phyloP scores from a whole-genome alignment of 1,140 invertebrate genomes.

The Acromyrmex charruanus region DNA sequence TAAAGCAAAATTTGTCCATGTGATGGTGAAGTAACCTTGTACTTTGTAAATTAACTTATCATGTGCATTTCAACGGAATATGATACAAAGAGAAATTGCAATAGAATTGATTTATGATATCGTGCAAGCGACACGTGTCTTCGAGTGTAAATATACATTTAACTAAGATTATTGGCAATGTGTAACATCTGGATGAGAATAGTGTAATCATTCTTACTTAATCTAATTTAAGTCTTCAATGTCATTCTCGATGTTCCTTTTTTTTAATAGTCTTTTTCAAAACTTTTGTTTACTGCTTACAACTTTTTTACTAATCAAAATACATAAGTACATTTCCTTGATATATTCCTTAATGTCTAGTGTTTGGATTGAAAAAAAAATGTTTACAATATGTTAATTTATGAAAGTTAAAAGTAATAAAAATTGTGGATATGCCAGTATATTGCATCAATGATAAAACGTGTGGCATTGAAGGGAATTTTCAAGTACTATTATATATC shows the following conservation, averaged over 20 bases:
- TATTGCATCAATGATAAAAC: no score
- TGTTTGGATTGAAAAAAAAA: no score
- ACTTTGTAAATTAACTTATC: conserved; percentile 37
- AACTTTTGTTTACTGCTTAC: no score
- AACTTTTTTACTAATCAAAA: no score
- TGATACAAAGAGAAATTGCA: conserved; percentile 27
- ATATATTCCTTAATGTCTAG: no score
- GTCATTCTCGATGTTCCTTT: no score
- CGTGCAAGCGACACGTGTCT: conserved; percentile 9
- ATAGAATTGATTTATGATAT: conserved; percentile 12
- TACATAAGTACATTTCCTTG: no score
- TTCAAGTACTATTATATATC: background rate
- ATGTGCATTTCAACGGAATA: background rate
- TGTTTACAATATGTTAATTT: no score
- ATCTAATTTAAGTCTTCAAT: background rate
- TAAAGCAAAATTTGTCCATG: conserved; percentile 70
- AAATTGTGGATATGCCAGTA: no score
- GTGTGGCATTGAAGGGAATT: background rate
- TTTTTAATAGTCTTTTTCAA: no score
- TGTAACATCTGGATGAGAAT: background rate
- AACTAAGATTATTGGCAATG: background rate
- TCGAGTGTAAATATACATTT: background rate
- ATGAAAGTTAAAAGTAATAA: no score
- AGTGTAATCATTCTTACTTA: background rate
- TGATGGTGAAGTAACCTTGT: conserved; percentile 49